A percentile compares a stretch with the other conserved stretches of the same genome.
phyloP scores from a whole-genome alignment of 2,888 invertebrate species.

The Drosophila macrospina region DNA sequence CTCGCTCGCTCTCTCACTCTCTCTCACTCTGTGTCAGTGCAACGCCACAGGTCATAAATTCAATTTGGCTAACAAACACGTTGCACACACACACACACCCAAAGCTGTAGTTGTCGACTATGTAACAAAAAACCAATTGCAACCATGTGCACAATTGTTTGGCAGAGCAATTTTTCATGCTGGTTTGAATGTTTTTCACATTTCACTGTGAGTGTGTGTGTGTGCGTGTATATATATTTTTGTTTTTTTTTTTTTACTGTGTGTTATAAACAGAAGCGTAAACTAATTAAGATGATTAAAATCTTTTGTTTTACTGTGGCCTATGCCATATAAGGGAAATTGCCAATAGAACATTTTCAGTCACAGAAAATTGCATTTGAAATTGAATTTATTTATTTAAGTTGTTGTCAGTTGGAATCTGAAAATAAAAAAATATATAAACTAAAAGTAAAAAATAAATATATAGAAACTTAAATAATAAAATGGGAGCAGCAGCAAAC shows the following conservation, averaged over 20 bases:
- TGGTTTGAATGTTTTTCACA: conserved; percentile 44
- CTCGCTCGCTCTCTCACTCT: no score
- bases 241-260: conserved; percentile 9
- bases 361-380: conserved; percentile 15
- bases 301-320: conserved; percentile 42
- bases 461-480: conserved; percentile 66
- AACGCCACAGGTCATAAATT: conserved; percentile 81
- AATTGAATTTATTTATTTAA: conserved; percentile 34
- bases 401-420: conserved; percentile 23
- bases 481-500: conserved; percentile 48
- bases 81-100: conserved; percentile 29
- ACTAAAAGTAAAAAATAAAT: conserved; percentile 15
- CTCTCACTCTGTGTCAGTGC: conserved; percentile 25
- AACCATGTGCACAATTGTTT: conserved; percentile 57
- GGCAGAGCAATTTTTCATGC: conserved; percentile 50
- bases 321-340: conserved; percentile 26
- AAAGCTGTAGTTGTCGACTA: conserved; percentile 31
- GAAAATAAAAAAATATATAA: conserved; percentile 28
- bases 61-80: conserved; percentile 77
- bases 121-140: conserved; percentile 36
- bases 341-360: conserved; percentile 33
- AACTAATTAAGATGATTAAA: conserved; percentile 79
- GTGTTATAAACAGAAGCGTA: conserved; percentile 42
- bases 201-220: conserved; percentile 6
- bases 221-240: no score